Conservation (phyloP, 2,888 invertebrate species). For the Koerneria pararmatus region DNA sequence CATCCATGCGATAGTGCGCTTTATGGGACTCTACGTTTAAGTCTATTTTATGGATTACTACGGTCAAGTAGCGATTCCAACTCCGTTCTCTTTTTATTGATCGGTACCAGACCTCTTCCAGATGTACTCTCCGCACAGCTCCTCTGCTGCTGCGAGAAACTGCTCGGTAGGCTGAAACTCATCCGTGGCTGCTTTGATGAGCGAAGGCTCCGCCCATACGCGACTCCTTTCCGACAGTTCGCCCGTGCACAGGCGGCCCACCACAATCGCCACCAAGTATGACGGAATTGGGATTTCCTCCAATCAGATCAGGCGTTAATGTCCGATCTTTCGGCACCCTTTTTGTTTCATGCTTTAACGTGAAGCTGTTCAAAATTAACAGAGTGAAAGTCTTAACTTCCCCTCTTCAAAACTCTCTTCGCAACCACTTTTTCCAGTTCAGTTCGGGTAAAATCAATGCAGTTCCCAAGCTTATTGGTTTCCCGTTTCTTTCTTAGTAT, state of each 20-base stretch:
- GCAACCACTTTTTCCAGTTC: too few species aligned
- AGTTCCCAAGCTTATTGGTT: too few species aligned
- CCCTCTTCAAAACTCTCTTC: too few species aligned
- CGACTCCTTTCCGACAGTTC: constrained; percentile 21
- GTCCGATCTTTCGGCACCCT: too few species aligned
- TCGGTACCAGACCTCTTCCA: constrained; percentile 49
- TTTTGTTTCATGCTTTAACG: too few species aligned
- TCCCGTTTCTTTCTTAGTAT: too few species aligned
- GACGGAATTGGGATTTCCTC: constrained; percentile 76
- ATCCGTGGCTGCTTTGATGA: constrained; percentile 71
- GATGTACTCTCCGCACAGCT: constrained; percentile 51
- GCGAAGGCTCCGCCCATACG: constrained; percentile 87
- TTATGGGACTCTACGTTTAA: too few species aligned
- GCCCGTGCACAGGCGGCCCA: constrained; percentile 65
- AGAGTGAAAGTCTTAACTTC: too few species aligned
- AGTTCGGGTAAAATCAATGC: too few species aligned
- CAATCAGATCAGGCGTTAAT: not conserved
- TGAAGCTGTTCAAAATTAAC: too few species aligned
- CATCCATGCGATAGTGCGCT: too few species aligned
- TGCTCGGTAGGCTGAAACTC: constrained; percentile 53
- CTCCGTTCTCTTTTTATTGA: constrained; percentile 7
- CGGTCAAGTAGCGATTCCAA: constrained; percentile 1
- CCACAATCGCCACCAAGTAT: constrained; percentile 83
- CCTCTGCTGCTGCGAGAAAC: constrained; percentile 40
- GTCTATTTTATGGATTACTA: too few species aligned